A percentile compares a stretch with the other conserved stretches of the same genome.
Conservation (phyloP, 2,113 vertebrate species). For the Sphaerodactylus townsendi region DNA sequence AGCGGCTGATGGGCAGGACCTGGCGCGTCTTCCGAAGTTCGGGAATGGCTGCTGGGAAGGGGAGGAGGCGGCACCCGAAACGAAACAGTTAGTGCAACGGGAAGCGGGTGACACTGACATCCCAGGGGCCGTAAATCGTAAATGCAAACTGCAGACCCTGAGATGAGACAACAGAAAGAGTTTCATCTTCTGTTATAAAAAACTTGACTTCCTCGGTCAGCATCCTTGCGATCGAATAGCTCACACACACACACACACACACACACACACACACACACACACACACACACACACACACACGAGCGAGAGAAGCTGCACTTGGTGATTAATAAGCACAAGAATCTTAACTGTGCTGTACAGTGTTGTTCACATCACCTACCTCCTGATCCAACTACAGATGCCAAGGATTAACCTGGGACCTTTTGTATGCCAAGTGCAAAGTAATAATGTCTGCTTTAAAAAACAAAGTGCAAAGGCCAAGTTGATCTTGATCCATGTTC, state of each 20-base stretch:
- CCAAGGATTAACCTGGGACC: too few species aligned
- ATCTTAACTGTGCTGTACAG: too few species aligned
- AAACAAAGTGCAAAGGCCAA: not conserved
- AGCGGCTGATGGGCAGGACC: not conserved
- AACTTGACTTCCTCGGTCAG: not conserved
- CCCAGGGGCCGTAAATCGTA: not conserved
- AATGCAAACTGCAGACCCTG: not conserved
- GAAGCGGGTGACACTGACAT: too few species aligned
- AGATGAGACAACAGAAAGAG: not conserved
- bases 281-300: too few species aligned
- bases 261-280: too few species aligned
- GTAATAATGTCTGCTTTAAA: not conserved
- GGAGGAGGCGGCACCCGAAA: not conserved
- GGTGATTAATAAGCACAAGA: too few species aligned
- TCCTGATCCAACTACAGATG: too few species aligned
- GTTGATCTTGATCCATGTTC: not conserved
- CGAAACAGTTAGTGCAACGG: too few species aligned
- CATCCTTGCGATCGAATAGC: not conserved
- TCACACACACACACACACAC: too few species aligned
- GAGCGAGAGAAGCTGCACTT: not conserved
- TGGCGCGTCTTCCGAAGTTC: not conserved
- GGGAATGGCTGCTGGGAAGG: not conserved
- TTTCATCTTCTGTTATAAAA: not conserved
- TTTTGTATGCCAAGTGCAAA: too few species aligned
- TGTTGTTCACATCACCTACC: too few species aligned